A percentile compares a stretch with the other conserved stretches of the same genome.
These are phyloP conservation scores for Alcis repandata DNA, from an alignment of 2,888 invertebrate species.

Conservation along the genomic window DNA sequence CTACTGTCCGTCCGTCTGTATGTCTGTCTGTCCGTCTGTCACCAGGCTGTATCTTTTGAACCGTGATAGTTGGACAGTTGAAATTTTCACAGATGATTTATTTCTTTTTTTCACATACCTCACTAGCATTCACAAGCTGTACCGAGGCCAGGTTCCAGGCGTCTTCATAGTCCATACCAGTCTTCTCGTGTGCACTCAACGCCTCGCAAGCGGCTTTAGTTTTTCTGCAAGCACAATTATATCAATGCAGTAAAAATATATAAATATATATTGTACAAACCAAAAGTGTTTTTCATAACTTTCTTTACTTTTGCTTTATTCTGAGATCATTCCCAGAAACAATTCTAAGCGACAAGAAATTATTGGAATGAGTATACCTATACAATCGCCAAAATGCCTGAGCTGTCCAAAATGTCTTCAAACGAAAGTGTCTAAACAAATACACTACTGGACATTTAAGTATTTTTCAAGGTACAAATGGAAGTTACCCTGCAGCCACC, in stretches of 20 bases:
- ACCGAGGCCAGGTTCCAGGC: constrained; percentile 95
- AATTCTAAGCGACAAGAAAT: not conserved
- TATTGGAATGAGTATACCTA: too few relatives aligned
- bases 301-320: too few relatives aligned
- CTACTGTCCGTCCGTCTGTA: too few relatives aligned
- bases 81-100: too few relatives aligned
- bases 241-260: not conserved
- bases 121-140: constrained; percentile 93
- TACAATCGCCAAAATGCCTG: not conserved
- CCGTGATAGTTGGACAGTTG: too few relatives aligned
- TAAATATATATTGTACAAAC: not conserved
- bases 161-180: constrained; percentile 90
- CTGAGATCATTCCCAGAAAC: not conserved
- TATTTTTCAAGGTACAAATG: not conserved
- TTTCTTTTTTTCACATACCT: constrained; percentile 85
- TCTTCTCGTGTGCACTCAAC: constrained; percentile 84
- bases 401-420: not conserved
- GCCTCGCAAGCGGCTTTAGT: constrained; percentile 63
- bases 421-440: not conserved
- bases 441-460: not conserved
- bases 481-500: constrained; percentile 87
- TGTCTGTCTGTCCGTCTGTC: too few relatives aligned
- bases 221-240: constrained; percentile 53
- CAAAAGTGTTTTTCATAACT: not conserved
- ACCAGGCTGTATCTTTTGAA: too few relatives aligned